Conservation (phyloP, 2,797 vertebrate species). For the Halcyon smyrnensis region DNA sequence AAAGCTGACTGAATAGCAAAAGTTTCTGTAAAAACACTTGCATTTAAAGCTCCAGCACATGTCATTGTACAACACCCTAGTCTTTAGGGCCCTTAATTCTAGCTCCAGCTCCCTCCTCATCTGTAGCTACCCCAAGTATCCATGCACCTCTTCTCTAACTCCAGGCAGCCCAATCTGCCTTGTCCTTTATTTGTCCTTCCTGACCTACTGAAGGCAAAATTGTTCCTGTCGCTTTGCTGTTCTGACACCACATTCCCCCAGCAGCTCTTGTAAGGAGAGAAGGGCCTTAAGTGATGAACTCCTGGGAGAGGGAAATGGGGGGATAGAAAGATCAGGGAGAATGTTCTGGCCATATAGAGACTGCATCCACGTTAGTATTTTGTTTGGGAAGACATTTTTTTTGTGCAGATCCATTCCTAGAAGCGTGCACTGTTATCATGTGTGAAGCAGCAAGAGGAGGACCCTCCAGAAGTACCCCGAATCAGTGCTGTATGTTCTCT, state of each 20-base stretch:
- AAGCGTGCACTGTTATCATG: rapidly evolving
- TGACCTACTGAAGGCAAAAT: neutral
- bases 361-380: neutral
- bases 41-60: neutral
- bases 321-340: neutral
- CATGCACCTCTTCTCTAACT: neutral
- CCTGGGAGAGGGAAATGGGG: neutral
- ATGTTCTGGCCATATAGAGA: neutral
- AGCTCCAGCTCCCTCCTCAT: neutral
- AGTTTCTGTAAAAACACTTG: neutral
- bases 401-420: neutral
- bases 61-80: neutral
- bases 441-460: neutral
- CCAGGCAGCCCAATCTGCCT: neutral
- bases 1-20: neutral
- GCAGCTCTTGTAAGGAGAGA: neutral
- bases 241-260: neutral
- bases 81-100: neutral
- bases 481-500: neutral
- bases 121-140: neutral
- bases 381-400: neutral
- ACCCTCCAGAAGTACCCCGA: neutral
- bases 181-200: neutral
- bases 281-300: neutral
- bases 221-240: rapidly evolving